phyloP scores from a whole-genome alignment of 1,140 invertebrate species.

The Cardiocondyla obscurior region DNA sequence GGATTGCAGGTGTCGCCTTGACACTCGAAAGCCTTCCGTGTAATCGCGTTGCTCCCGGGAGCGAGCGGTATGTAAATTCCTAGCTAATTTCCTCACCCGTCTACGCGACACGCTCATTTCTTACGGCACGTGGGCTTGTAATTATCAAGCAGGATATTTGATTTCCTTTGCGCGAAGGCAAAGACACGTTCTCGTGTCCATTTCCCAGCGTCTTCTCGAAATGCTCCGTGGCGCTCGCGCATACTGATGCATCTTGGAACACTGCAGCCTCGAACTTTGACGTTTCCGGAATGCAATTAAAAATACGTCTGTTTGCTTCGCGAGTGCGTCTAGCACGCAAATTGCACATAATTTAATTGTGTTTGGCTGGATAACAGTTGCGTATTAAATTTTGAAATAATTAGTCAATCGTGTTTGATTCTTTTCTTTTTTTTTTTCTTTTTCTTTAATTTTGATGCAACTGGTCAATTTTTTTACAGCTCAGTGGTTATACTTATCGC shows the following conservation, averaged over 20 bases:
- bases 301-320: neutral
- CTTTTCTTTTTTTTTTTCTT: too few relatives aligned
- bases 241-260: neutral
- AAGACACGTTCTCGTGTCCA: conserved; percentile 10
- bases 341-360: neutral
- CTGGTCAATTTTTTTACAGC: too few relatives aligned
- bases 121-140: conserved; percentile 21
- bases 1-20: neutral
- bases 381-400: too few relatives aligned
- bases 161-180: conserved; percentile 35
- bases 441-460: too few relatives aligned
- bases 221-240: conserved; percentile 3
- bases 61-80: conserved; percentile 37
- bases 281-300: neutral
- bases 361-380: too few relatives aligned
- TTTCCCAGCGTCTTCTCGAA: conserved; percentile 10
- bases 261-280: neutral
- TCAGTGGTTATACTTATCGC: too few relatives aligned
- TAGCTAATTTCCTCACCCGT: conserved; percentile 36
- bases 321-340: neutral
- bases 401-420: too few relatives aligned
- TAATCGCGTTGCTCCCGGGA: neutral
- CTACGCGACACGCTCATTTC: conserved; percentile 27
- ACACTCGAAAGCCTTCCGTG: neutral
- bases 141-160: conserved; percentile 51